Evolutionary conservation across 2,888 invertebrate genomes (phyloP).

Genomic region (Synanthedon andrenaeformis): DNA sequence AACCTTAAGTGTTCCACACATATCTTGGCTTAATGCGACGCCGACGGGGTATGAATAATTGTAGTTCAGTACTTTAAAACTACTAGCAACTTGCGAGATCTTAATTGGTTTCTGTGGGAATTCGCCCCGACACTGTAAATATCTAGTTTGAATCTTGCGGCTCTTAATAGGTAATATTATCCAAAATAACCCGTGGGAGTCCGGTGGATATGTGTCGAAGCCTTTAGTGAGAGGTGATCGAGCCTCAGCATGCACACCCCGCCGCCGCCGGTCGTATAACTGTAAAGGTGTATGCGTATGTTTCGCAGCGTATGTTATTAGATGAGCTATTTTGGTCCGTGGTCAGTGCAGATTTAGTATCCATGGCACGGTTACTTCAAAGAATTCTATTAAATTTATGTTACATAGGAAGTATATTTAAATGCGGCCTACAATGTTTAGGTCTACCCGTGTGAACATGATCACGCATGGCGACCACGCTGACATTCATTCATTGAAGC

Average conservation of each 20-base stretch:
- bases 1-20: no score
- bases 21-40: no score
- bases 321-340: constrained; percentile 52
- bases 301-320: constrained; percentile 45
- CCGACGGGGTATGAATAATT: no score
- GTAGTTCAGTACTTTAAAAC: no score
- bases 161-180: no score
- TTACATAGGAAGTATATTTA: constrained; percentile 69
- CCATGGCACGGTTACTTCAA: constrained; percentile 60
- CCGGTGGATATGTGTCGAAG: no score
- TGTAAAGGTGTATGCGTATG: constrained; percentile 34
- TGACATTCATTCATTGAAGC: constrained; percentile 68
- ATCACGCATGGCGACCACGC: constrained; percentile 66
- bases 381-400: constrained; percentile 64
- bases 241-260: constrained; percentile 12
- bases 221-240: not conserved
- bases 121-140: no score
- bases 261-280: constrained; percentile 26
- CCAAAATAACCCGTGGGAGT: no score
- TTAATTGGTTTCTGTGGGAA: no score
- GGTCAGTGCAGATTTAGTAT: constrained; percentile 44
- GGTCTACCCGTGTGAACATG: constrained; percentile 67
- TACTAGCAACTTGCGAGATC: no score
- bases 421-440: constrained; percentile 65
- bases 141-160: no score